Conservation (phyloP, 2,888 invertebrate genomes). For the Eutolmus rufibarbis region DNA sequence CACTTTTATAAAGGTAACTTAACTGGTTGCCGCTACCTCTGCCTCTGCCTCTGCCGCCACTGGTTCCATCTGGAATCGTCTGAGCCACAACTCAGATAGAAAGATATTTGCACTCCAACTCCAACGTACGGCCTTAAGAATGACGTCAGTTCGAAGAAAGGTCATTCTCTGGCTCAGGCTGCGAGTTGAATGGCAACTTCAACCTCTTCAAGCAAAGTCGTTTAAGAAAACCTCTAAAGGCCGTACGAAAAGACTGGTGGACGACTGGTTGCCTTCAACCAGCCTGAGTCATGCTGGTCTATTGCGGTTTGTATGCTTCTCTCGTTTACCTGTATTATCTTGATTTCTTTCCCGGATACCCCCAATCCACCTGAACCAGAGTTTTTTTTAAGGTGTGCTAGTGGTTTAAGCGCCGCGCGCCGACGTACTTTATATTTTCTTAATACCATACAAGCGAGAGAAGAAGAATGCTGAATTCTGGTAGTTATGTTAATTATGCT, state of each 20-base stretch:
- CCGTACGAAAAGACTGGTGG: slow-evolving; percentile 40
- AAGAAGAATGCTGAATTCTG: not conserved
- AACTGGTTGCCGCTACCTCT: not conserved
- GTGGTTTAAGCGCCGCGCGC: not conserved
- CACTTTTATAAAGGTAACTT: not conserved
- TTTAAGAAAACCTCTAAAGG: slow-evolving; percentile 40
- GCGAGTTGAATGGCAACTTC: slow-evolving; percentile 32
- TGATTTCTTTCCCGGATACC: not conserved
- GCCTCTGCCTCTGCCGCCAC: not conserved
- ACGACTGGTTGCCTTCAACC: slow-evolving; percentile 27
- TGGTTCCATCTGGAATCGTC: not conserved
- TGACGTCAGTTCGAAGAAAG: slow-evolving; percentile 44
- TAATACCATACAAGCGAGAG: not conserved
- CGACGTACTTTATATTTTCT: not conserved
- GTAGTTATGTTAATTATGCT: slow-evolving; percentile 30
- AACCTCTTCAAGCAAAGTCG: slow-evolving; percentile 23
- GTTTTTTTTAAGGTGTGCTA: not conserved
- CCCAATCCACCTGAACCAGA: not conserved
- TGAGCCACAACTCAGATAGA: not conserved
- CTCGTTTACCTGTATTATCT: not conserved
- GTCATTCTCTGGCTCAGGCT: slow-evolving; percentile 38
- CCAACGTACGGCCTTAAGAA: slow-evolving; percentile 44
- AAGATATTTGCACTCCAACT: slow-evolving; percentile 23
- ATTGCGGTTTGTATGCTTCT: not conserved
- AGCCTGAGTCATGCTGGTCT: slow-evolving; percentile 28